A percentile compares a stretch with the other conserved stretches of the same genome.
Evolutionary conservation across 2,113 vertebrate species (phyloP).

Genomic region (Pelmatolapia mariae): DNA sequence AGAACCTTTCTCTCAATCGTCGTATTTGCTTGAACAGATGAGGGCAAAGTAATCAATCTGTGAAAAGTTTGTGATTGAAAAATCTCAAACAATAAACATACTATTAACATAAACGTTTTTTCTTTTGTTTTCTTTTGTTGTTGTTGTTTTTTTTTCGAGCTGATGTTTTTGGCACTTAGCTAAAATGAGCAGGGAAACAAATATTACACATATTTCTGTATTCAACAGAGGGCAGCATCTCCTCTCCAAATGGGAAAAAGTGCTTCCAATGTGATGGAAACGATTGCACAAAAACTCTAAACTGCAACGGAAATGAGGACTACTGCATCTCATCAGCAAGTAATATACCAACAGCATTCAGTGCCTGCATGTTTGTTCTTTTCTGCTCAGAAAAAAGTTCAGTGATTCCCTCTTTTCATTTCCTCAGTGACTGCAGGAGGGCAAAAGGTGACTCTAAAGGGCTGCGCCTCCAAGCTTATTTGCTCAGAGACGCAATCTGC

Average conservation of each 20-base stretch:
- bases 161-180: too few species aligned
- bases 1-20: not conserved
- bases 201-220: not conserved
- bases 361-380: not conserved
- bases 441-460: not conserved
- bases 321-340: slow-evolving; percentile 29
- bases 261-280: not conserved
- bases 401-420: not conserved
- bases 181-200: not conserved
- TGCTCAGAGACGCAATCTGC: not conserved
- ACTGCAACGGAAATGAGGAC: slow-evolving; percentile 38
- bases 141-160: too few species aligned
- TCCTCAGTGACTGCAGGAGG: not conserved
- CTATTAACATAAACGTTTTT: not conserved
- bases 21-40: fast-evolving
- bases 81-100: not conserved
- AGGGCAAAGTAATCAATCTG: not conserved
- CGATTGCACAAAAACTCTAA: not conserved
- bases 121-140: not conserved
- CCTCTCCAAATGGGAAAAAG: not conserved
- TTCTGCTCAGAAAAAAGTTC: not conserved
- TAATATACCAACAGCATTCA: not conserved
- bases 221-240: not conserved
- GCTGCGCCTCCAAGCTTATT: slow-evolving; percentile 30
- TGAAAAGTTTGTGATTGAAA: not conserved